phyloP scores from a whole-genome alignment of 2,888 invertebrate genomes.

The Vanessa cardui region DNA sequence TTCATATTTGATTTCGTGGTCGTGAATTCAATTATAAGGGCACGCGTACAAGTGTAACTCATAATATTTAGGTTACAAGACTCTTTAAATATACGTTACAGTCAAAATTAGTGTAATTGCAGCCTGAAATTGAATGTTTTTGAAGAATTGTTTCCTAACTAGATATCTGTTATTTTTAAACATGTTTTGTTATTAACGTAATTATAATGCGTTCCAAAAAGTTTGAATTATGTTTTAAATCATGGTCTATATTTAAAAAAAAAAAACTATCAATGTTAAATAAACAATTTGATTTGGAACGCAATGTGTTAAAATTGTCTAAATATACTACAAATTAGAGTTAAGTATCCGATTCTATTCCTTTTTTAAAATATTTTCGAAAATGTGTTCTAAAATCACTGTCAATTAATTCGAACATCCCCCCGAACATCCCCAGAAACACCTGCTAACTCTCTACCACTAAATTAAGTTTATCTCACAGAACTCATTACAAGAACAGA shows the following conservation, averaged over 20 bases:
- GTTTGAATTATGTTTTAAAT: no score
- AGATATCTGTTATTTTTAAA: background rate
- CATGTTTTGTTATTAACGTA: no score
- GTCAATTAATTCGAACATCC: constrained; percentile 4
- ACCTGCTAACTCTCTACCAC: constrained; percentile 16
- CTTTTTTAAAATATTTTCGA: no score
- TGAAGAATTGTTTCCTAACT: background rate
- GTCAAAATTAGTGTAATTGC: constrained; percentile 40
- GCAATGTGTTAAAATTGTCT: no score
- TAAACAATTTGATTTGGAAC: no score
- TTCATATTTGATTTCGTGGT: constrained; percentile 17
- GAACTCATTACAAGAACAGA: constrained; percentile 43
- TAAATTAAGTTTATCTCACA: constrained; percentile 38
- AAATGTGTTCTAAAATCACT: no score
- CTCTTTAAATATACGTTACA: constrained; percentile 33
- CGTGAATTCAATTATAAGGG: constrained; percentile 25
- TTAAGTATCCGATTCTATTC: no score
- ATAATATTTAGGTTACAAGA: constrained; percentile 35
- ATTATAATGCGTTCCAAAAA: no score
- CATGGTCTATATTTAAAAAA: no score
- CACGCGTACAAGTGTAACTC: constrained; percentile 34
- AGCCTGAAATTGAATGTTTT: constrained; percentile 49
- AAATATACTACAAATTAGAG: no score
- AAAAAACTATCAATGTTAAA: no score
- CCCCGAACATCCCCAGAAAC: background rate